Base-by-base conservation (phyloP, 2,888 invertebrate species). In the Vanessa cardui region DNA sequence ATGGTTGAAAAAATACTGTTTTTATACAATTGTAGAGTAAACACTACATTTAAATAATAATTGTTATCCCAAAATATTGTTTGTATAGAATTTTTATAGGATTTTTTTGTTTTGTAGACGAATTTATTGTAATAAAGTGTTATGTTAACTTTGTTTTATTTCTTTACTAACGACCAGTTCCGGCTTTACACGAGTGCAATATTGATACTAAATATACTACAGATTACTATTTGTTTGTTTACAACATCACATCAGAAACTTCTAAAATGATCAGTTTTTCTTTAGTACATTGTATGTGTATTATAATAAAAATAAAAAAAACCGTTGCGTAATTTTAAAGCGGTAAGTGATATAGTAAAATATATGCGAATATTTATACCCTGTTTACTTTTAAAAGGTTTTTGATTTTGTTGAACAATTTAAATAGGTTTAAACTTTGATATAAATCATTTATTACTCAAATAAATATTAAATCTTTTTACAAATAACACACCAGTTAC, bases 401-500 rank as follows among this genome's bases (percentile, higher is more conserved):
- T 39, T 9, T 9, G 39, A 9, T 39, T 7, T 39, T 7, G 0
- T 39, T 39, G 2, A 39, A 39, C 4, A 39, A 39, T 39, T 26
- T 39, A 39, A 12, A 4, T 12, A 39, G 12, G 12, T 15, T 46
- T n/a, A 18, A 54, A 6, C 12, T 16, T 39, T 50, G n/a, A 39
- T 21, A 39, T 21, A 4, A 15, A 7, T 21, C 7, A 49, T 21
- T 3, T 47, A 52, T 26, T 26, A 4, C 26, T 26, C 21, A 46
- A 59, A 59, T 47, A 26, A 12, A 60, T 26, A 61, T 83, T 83
- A 82, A 75, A 83, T 80, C 92, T 96, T 97, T 81, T 94, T 91
- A 79, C 98, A 94, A 75, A 97, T 90, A 45, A 97, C 94, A 92
- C 98, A 99, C 97, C 99, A 98, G 85, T 99, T 99, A 0, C 99